Evolutionary conservation across 2,888 invertebrate species (phyloP).

Genomic region (Cetonia aurata): DNA sequence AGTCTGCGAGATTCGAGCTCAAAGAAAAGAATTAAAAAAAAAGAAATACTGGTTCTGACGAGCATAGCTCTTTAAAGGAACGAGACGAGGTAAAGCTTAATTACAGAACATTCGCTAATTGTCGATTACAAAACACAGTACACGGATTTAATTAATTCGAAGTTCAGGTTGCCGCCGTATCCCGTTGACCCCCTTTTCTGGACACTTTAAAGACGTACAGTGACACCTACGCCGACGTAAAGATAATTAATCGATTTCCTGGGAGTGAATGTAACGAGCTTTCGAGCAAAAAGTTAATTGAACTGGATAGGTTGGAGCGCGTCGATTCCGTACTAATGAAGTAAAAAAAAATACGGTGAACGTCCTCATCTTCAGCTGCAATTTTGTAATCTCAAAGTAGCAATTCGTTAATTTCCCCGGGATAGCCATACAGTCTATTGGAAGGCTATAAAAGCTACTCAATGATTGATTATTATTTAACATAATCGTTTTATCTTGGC

Average conservation of each 20-base stretch:
- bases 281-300: conserved; percentile 23
- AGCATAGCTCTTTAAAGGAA: not conserved
- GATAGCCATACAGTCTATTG: no score
- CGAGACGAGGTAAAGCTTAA: conserved; percentile 1
- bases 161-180: conserved; percentile 1
- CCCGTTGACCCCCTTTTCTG: conserved; percentile 6
- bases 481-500: no score
- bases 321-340: not conserved
- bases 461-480: no score
- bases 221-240: conserved; percentile 17
- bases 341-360: not conserved
- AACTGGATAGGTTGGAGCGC: not conserved
- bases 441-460: no score
- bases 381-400: no score
- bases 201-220: not conserved
- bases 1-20: not conserved
- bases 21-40: not conserved
- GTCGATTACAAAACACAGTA: conserved; percentile 17
- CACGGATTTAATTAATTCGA: conserved; percentile 11
- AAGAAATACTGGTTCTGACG: not conserved
- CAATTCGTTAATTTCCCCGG: no score
- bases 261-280: conserved; percentile 19
- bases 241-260: conserved; percentile 27
- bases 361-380: not conserved
- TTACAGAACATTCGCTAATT: conserved; percentile 18